Base-by-base conservation (phyloP, 2,888 invertebrate genomes). In the Andrena camellia region DNA sequence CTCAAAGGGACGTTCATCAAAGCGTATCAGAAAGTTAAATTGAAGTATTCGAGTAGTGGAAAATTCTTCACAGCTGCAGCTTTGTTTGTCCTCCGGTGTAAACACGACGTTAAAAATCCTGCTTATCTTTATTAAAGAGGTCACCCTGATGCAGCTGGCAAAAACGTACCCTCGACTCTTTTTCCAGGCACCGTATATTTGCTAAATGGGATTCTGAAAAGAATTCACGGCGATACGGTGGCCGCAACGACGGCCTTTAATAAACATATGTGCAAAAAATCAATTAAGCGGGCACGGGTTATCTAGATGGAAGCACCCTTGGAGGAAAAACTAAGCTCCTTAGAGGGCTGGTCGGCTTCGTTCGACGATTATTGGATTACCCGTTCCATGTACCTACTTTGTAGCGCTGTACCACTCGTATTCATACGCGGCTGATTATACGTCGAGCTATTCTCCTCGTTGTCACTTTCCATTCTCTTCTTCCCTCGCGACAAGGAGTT, bases 301-400 rank as follows among this genome's bases (percentile, higher is more conserved):
- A 88, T 54, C 81, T 81, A 78, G 83, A 75, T 86, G 84, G 84
- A 85, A 86, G 88, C 84, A 89, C 83, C 78, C 83, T 79, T 71
- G 73, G 83, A 85, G 84, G 86, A 88, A 42, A 86, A 86, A 86
- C 74, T 89, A 91, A 91, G 91, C 90, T 85, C 84, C 88, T 91
- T 91, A 91, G 85, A 77, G 68, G 86, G 70, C 85, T 79, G 82
- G 69, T 54, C 88, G 90, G 91, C 90, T 90, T 91, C 89, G 74
- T 86, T 86, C 84, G 81, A 76, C 75, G 80, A 72, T 90, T 91
- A 91, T 91, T 91, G 90, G 91, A 91, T 91, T 91, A 91, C 90
- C 89, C 76, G 77, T 88, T 85, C 88, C 85, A 69, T 77, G 74
- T 68, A 62, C 57, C 42, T 42, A 42, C 42, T 75, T 64, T 57